Percentiles rank a stretch among this genome's conserved stretches.
Conservation (phyloP, 2,797 vertebrate species). For the Triplophysa bombifrons region DNA sequence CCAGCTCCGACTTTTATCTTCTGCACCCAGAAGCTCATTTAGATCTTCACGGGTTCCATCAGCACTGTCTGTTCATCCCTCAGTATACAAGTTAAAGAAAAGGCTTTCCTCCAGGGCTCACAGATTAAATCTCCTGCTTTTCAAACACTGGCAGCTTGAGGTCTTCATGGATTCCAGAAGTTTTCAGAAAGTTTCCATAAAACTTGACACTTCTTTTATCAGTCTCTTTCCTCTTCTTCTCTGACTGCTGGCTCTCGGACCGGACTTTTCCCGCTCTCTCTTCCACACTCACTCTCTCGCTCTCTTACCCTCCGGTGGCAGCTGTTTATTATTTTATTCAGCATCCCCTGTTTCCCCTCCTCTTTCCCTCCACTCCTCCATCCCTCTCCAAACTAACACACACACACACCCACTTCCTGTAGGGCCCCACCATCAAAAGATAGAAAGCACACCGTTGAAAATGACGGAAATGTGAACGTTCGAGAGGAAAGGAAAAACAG, state of each 20-base stretch:
- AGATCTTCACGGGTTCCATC: neutral
- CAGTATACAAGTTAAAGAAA: neutral
- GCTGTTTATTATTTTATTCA: conserved; percentile 98
- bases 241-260: conserved; percentile 53
- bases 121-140: neutral
- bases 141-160: neutral
- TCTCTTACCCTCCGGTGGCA: conserved; percentile 66
- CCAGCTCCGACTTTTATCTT: neutral
- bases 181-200: conserved; percentile 36
- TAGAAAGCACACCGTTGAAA: conserved; percentile 75
- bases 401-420: conserved; percentile 93
- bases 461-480: neutral
- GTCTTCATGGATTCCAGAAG: conserved; percentile 1
- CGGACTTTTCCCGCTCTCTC: conserved; percentile 57
- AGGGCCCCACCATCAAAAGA: conserved; percentile 70
- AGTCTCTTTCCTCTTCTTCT: conserved; percentile 64
- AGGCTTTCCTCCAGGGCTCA: neutral
- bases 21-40: neutral
- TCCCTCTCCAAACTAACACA: conserved; percentile 70
- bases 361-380: conserved; percentile 69
- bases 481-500: neutral
- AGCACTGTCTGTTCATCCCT: neutral
- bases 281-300: conserved; percentile 53
- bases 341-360: conserved; percentile 88
- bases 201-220: conserved; percentile 23